phyloP scores from a whole-genome alignment of 2,888 invertebrate species.

The Tolmerus cingulatus region DNA sequence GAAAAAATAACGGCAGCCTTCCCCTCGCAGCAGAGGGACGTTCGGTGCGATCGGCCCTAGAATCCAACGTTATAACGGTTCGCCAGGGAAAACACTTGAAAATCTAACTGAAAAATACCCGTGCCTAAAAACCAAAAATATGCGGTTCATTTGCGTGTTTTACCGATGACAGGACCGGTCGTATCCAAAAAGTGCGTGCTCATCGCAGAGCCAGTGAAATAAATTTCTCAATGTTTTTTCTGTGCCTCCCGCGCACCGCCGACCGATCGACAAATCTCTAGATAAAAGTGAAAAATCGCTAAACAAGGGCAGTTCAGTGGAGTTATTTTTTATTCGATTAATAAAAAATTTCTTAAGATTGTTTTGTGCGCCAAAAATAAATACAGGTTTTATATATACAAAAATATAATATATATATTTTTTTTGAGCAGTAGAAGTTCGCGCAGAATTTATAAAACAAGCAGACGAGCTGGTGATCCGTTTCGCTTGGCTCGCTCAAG shows the following conservation, averaged over 20 bases:
- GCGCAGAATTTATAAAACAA: neutral
- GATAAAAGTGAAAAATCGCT: neutral
- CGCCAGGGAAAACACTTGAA: neutral
- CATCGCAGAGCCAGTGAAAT: neutral
- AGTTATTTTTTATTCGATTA: neutral
- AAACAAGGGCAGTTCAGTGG: neutral
- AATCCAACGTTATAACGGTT: neutral
- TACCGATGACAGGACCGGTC: neutral
- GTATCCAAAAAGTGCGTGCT: neutral
- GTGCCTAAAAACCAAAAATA: neutral
- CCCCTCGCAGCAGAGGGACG: neutral
- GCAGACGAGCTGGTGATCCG: neutral
- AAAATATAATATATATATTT: neutral
- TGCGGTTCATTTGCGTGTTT: neutral
- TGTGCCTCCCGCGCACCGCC: neutral
- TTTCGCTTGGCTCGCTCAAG: neutral
- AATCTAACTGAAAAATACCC: neutral
- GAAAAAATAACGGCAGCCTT: neutral
- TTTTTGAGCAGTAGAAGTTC: neutral
- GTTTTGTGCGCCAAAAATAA: neutral
- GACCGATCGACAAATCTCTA: neutral
- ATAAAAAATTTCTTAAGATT: neutral
- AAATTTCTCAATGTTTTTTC: neutral
- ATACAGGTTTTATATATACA: neutral
- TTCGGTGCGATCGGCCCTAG: slow-evolving; percentile 3